These are phyloP conservation scores for Solenopsis fugax DNA, from an alignment of 1,140 invertebrate genomes.

Conservation along the genomic window DNA sequence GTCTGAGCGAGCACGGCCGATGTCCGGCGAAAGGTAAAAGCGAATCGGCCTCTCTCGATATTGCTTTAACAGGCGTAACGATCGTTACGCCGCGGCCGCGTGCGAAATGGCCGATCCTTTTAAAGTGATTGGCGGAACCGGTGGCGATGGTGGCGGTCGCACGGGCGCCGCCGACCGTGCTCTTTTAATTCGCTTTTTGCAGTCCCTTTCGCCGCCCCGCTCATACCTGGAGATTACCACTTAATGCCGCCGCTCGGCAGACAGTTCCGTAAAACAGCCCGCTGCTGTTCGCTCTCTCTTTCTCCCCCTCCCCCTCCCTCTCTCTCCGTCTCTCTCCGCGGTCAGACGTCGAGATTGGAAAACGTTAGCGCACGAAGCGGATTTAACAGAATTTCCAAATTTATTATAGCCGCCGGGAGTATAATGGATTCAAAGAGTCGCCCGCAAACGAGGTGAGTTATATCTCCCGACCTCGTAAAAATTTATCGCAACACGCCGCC, in stretches of 20 bases:
- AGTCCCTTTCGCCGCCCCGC: slow-evolving; percentile 35
- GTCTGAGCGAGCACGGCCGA: slow-evolving; percentile 28
- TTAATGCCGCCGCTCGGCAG: slow-evolving; percentile 67
- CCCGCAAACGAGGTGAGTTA: slow-evolving; percentile 61
- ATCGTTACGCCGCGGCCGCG: slow-evolving; percentile 72
- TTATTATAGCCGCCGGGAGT: slow-evolving; percentile 57
- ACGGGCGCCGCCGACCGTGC: slow-evolving; percentile 26
- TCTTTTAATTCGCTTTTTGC: slow-evolving; percentile 77
- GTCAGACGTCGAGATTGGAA: slow-evolving; percentile 64
- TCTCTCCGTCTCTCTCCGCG: slow-evolving; percentile 19
- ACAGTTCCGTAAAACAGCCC: slow-evolving; percentile 64
- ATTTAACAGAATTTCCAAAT: slow-evolving; percentile 63
- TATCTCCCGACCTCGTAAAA: slow-evolving; percentile 58
- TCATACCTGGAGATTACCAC: slow-evolving; percentile 72
- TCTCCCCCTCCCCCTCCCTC: slow-evolving; percentile 2
- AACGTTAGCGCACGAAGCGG: slow-evolving; percentile 52
- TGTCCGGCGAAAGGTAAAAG: slow-evolving; percentile 65
- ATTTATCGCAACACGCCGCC: slow-evolving; percentile 52
- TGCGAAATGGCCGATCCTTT: slow-evolving; percentile 73
- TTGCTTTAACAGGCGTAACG: slow-evolving; percentile 75
- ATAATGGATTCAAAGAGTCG: slow-evolving; percentile 63
- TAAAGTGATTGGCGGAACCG: slow-evolving; percentile 76
- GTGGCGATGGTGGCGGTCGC: slow-evolving; percentile 59
- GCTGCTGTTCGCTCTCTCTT: slow-evolving; percentile 32
- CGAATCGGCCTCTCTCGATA: slow-evolving; percentile 73